Conservation (phyloP, 64 coral and sea anemone species). For the Pocillopora damicornis region DNA sequence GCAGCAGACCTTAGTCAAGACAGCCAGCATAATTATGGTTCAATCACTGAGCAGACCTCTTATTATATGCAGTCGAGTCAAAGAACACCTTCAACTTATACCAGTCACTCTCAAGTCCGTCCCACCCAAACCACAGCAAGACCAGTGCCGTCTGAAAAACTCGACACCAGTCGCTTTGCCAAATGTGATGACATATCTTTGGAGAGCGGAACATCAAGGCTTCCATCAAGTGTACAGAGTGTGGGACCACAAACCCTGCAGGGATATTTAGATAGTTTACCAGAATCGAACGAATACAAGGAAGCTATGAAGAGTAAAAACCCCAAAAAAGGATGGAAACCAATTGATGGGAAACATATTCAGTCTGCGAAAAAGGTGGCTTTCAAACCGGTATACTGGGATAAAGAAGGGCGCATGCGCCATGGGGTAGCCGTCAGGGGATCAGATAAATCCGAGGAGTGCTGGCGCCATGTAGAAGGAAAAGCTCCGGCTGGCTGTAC, state of each 20-base stretch:
- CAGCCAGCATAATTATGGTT: slow-evolving; percentile 8
- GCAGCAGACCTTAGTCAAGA: neutral
- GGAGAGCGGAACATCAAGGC: slow-evolving; percentile 42
- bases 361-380: slow-evolving; percentile 64
- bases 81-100: neutral
- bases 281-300: slow-evolving; percentile 81
- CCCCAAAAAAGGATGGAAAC: slow-evolving; percentile 81
- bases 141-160: slow-evolving; percentile 31
- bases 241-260: slow-evolving; percentile 58
- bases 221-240: slow-evolving; percentile 50
- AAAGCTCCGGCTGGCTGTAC: slow-evolving; percentile 80
- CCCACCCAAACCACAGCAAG: neutral
- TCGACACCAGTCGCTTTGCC: slow-evolving; percentile 47
- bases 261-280: slow-evolving; percentile 74
- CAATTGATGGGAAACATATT: slow-evolving; percentile 78
- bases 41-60: neutral
- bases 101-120: neutral
- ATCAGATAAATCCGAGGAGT: slow-evolving; percentile 93
- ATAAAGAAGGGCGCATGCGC: slow-evolving; percentile 89
- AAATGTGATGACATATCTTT: slow-evolving; percentile 83
- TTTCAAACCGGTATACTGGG: slow-evolving; percentile 90
- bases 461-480: slow-evolving; percentile 66
- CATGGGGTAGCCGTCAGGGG: slow-evolving; percentile 90
- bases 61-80: neutral
- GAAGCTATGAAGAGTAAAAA: slow-evolving; percentile 52